Evolutionary conservation across 1,140 invertebrate species (phyloP).

Genomic region (Druon quercuslanigerum): DNA sequence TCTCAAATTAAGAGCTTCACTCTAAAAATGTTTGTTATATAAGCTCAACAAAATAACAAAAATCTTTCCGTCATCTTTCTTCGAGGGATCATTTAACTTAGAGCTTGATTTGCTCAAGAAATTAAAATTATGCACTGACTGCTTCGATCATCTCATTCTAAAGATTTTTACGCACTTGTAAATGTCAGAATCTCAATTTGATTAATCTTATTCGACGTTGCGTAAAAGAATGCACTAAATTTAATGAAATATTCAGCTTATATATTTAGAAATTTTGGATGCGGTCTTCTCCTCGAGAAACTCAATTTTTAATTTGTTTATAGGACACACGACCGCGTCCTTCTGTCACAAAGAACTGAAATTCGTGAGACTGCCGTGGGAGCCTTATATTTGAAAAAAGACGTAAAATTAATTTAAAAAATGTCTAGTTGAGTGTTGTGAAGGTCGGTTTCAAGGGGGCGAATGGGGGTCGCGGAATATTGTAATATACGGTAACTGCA

Average conservation of each 20-base stretch:
- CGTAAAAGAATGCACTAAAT: not conserved
- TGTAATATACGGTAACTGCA: slow-evolving; percentile 44
- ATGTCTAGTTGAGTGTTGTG: slow-evolving; percentile 37
- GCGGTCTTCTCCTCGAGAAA: slow-evolving; percentile 31
- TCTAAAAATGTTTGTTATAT: not conserved
- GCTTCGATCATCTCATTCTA: not conserved
- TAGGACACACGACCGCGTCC: slow-evolving; percentile 34
- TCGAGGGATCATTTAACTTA: not conserved
- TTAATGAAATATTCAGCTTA: slow-evolving; percentile 37
- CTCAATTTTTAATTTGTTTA: not conserved
- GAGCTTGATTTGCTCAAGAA: not conserved
- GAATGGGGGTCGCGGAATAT: slow-evolving; percentile 46
- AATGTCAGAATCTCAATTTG: not conserved
- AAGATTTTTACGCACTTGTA: slow-evolving; percentile 21
- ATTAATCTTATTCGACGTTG: slow-evolving; percentile 12
- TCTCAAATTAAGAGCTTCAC: not conserved
- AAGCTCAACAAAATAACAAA: not conserved
- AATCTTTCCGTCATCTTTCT: not conserved
- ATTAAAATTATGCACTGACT: slow-evolving; percentile 30
- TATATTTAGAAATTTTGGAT: slow-evolving; percentile 38
- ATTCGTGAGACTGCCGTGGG: slow-evolving; percentile 63
- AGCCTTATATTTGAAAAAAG: slow-evolving; percentile 59
- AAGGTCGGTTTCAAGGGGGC: slow-evolving; percentile 35
- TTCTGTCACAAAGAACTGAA: slow-evolving; percentile 52
- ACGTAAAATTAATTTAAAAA: slow-evolving; percentile 47